Evolutionary conservation across 2,113 vertebrate species (phyloP).

Genomic region (Salvator merianae): DNA sequence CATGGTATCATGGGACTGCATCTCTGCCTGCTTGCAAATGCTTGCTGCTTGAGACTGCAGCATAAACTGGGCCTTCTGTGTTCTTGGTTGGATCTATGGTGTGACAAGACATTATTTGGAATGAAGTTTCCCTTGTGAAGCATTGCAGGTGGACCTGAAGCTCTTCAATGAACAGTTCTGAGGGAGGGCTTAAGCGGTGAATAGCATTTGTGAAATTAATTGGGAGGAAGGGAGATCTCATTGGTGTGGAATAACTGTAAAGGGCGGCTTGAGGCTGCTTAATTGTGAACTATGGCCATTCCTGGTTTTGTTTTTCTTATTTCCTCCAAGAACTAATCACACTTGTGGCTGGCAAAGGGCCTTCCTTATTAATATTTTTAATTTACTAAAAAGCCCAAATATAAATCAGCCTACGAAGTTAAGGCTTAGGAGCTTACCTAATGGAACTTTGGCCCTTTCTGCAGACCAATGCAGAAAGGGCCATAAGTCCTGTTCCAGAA

Average conservation of each 20-base stretch:
- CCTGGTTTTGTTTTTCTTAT: conserved; percentile 29
- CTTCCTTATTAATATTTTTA: conserved; percentile 86
- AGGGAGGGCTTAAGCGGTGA: conserved; percentile 82
- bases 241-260: conserved; percentile 74
- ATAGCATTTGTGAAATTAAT: conserved; percentile 68
- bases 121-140: conserved; percentile 62
- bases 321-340: conserved; percentile 75
- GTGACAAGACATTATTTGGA: conserved; percentile 59
- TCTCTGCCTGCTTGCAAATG: not conserved
- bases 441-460: no score
- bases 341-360: conserved; percentile 84
- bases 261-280: conserved; percentile 75
- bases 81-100: conserved; percentile 65
- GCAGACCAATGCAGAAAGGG: no score
- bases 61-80: conserved; percentile 26
- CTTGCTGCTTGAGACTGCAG: not conserved
- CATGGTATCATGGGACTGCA: not conserved
- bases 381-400: no score
- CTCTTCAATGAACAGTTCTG: conserved; percentile 74
- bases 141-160: conserved; percentile 60
- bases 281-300: conserved; percentile 86
- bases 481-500: no score
- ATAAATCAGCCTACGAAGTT: no score
- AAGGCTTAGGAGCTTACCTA: no score
- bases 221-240: conserved; percentile 67